Base-by-base conservation (phyloP, 2,888 invertebrate species). In the Galerucella calmariensis region DNA sequence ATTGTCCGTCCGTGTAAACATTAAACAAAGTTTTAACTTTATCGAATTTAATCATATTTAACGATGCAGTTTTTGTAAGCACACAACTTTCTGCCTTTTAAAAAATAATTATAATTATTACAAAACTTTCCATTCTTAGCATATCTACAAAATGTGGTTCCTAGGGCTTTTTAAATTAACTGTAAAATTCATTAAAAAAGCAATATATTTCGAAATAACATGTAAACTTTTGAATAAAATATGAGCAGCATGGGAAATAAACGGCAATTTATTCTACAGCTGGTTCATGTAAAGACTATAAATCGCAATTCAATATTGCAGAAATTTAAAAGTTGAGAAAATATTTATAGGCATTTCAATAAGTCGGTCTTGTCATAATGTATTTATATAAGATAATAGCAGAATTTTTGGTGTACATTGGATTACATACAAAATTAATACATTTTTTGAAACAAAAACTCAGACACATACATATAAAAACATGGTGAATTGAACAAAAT, bases 401-500 rank as follows among this genome's bases (percentile, higher is more conserved):
- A 61, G 27, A 61, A 61, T 61, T 61, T 56, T 61, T 61, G 61
- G 61, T 35, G 61, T 12, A 61, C 61, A 61, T 61, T 35, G 61
- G n/a, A n/a, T 61, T 27, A 14, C 59, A 59, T 63, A 35, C 14
- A 8, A 46, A 63, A n/a, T 44, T n/a, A 35, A 27, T 27, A n/a
- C 51, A 27, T 48, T 62, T 69, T 51, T 63, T 12, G 35, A 27
- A 56, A 67, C 1, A 72, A 12, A 53, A 56, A 62, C 44, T 41
- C 12, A n/a, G 56, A 59, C 70, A 72, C 62, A 75, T 75, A 75
- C 75, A 69, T 59, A 66, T 44, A 76, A 79, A 75, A 69, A 65
- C 75, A 72, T 76, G 65, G 74, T 77, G 71, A 76, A 67, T 77
- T 73, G 75, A 75, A 73, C 74, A 75, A 72, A 65, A 68, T 68